Conservation (phyloP, 1,140 invertebrate species). For the Oryctes rhinoceros region DNA sequence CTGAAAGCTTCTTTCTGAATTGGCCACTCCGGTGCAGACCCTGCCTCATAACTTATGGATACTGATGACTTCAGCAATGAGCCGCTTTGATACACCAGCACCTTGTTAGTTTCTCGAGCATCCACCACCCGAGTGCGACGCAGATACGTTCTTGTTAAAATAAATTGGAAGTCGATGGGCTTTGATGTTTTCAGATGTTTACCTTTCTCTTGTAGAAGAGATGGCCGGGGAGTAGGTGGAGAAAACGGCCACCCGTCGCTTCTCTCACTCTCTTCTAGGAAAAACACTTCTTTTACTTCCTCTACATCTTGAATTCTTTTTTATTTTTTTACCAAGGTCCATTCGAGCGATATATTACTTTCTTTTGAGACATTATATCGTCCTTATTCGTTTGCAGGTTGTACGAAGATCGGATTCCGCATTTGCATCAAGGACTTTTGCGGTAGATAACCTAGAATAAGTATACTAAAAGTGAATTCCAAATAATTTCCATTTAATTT, state of each 20-base stretch:
- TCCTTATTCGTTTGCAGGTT: background rate
- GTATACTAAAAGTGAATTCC: no score
- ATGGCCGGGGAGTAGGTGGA: slow-evolving; percentile 29
- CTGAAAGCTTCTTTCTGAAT: slow-evolving; percentile 52
- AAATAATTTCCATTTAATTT: background rate
- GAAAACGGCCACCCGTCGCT: slow-evolving; percentile 1
- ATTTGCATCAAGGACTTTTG: no score
- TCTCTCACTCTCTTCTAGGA: slow-evolving; percentile 5
- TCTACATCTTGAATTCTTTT: slow-evolving; percentile 6
- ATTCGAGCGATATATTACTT: slow-evolving; percentile 32
- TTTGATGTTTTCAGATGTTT: slow-evolving; percentile 53
- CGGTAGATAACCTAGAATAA: no score
- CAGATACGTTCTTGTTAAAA: slow-evolving; percentile 56
- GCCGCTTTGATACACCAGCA: slow-evolving; percentile 53
- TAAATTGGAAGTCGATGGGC: slow-evolving; percentile 58
- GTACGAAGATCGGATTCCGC: background rate
- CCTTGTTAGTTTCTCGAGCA: slow-evolving; percentile 50
- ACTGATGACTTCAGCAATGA: slow-evolving; percentile 67
- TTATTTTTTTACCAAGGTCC: slow-evolving; percentile 22
- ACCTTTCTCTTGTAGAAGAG: slow-evolving; percentile 43
- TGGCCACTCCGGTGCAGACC: slow-evolving; percentile 50
- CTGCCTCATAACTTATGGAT: slow-evolving; percentile 68
- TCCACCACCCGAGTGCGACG: slow-evolving; percentile 32
- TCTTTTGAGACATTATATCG: slow-evolving; percentile 19
- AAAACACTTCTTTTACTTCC: slow-evolving; percentile 34